A percentile compares a stretch with the other conserved stretches of the same genome.
Conservation (phyloP, 2,113 vertebrate genomes). For the Neolamprologus hecqui region DNA sequence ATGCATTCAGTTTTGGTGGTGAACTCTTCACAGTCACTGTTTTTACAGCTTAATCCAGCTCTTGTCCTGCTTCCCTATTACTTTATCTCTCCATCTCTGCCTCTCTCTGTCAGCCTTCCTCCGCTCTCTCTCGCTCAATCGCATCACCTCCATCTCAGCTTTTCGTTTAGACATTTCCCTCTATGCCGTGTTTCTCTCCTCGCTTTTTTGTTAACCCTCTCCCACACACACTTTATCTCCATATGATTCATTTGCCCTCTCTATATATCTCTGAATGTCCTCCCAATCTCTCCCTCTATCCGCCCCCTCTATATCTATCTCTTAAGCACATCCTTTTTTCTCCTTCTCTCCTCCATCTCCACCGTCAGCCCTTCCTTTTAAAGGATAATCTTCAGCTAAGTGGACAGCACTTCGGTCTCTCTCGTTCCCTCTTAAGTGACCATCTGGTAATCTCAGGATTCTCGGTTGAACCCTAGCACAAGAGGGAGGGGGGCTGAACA, state of each 20-base stretch:
- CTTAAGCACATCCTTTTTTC: conserved; percentile 52
- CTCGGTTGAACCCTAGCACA: conserved; percentile 12
- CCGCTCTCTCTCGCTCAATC: background rate
- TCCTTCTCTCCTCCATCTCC: conserved; percentile 49
- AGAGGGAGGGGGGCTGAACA: background rate
- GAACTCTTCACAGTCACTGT: conserved; percentile 38
- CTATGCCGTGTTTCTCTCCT: background rate
- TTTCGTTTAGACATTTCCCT: conserved; percentile 36
- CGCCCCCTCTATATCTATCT: conserved; percentile 28
- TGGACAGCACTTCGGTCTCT: conserved; percentile 55
- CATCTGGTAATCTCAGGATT: conserved; percentile 59
- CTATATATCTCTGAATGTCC: conserved; percentile 8
- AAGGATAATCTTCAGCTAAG: conserved; percentile 67
- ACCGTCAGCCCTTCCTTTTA: conserved; percentile 53
- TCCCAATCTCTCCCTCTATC: conserved; percentile 43
- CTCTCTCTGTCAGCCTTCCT: conserved; percentile 20
- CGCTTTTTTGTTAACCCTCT: conserved; percentile 46
- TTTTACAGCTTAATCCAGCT: conserved; percentile 58
- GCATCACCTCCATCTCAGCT: conserved; percentile 12
- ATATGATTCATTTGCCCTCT: conserved; percentile 46
- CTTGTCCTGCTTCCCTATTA: conserved; percentile 54
- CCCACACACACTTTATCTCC: conserved; percentile 44
- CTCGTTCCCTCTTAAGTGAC: conserved; percentile 60
- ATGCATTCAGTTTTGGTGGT: background rate
- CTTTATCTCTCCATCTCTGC: conserved; percentile 49